Evolutionary conservation across 2,888 invertebrate species (phyloP).

Genomic region (Blomia tropicalis): DNA sequence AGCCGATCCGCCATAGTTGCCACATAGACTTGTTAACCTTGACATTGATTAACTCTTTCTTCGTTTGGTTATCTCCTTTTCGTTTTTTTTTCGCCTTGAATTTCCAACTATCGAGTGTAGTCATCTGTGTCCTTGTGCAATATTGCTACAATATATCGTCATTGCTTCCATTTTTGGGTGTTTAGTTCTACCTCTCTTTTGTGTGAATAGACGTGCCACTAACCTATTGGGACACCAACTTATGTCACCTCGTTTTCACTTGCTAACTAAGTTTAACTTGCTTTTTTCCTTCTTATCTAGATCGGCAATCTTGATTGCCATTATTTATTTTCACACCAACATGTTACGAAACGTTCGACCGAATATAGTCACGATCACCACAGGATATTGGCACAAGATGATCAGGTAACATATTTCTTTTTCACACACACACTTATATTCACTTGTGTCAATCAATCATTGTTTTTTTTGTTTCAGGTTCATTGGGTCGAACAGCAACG

Average conservation of each 20-base stretch:
- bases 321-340: conserved; percentile 68
- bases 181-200: no score
- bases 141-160: no score
- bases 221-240: no score
- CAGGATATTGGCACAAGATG: conserved; percentile 53
- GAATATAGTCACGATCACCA: conserved; percentile 61
- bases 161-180: no score
- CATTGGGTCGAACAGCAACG: conserved; percentile 86
- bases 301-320: conserved; percentile 71
- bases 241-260: neutral
- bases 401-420: neutral
- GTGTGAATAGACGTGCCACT: no score
- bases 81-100: neutral
- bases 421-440: neutral
- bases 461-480: conserved; percentile 34
- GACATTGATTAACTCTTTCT: neutral
- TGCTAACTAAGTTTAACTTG: neutral
- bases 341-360: conserved; percentile 66
- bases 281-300: conserved; percentile 39
- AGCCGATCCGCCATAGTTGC: neutral
- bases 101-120: no score
- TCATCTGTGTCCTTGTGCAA: no score
- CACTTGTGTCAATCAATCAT: no score
- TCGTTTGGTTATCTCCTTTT: neutral
- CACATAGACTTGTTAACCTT: neutral